Percentiles rank a stretch among this genome's conserved stretches.
Conservation (phyloP, 2,888 invertebrate species). For the Alsophila aescularia region DNA sequence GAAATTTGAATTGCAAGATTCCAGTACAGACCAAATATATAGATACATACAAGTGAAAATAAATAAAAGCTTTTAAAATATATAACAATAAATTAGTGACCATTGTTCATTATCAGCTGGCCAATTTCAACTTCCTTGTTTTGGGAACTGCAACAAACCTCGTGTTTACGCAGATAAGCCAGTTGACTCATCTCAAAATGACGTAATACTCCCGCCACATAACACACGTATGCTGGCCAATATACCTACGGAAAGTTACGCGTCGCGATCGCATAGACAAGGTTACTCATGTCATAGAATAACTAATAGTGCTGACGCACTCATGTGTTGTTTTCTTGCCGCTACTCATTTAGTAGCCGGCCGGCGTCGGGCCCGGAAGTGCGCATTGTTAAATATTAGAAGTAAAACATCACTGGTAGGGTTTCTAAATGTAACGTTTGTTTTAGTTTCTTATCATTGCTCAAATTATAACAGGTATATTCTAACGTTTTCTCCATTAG, state of each 20-base stretch:
- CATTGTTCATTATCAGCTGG: background rate
- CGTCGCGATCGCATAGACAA: slow-evolving; percentile 23
- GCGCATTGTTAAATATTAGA: background rate
- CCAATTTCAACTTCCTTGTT: background rate
- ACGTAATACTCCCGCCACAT: slow-evolving; percentile 22
- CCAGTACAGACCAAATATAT: too few species aligned
- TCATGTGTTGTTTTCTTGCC: too few species aligned
- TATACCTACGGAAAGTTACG: slow-evolving; percentile 35
- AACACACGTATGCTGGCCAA: slow-evolving; percentile 12
- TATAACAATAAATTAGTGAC: too few species aligned
- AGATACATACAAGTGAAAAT: too few species aligned
- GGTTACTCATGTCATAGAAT: slow-evolving; percentile 12
- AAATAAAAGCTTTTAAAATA: too few species aligned
- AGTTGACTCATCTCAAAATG: slow-evolving; percentile 22
- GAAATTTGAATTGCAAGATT: too few species aligned
- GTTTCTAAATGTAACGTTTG: background rate
- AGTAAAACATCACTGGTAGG: background rate
- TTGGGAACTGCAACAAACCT: background rate
- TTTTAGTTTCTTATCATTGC: background rate
- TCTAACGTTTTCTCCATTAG: too few species aligned
- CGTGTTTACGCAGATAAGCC: background rate
- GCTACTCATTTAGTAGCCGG: slow-evolving; percentile 2
- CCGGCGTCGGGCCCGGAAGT: background rate
- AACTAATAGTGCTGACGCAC: too few species aligned
- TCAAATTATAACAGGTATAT: too few species aligned